Percentiles rank a stretch among this genome's conserved stretches.
These are phyloP conservation scores for Actinemys pallida DNA, from an alignment of 2,113 vertebrate species.

Conservation along the genomic window DNA sequence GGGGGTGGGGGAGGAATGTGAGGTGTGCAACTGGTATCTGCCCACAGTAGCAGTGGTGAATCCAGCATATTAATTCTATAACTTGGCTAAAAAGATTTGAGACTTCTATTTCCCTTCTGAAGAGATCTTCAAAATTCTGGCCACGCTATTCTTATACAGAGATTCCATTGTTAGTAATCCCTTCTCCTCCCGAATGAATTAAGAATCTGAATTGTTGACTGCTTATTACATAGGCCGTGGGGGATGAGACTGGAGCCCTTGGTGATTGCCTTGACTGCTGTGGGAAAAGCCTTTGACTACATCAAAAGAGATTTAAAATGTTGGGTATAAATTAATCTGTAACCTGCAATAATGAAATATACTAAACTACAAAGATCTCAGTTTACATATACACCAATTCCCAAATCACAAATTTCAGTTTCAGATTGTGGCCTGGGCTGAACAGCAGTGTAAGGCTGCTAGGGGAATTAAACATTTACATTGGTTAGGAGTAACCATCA, in stretches of 20 bases:
- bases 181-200: background rate
- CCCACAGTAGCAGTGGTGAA: background rate
- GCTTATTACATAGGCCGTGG: background rate
- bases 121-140: slow-evolving; percentile 9
- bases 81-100: background rate
- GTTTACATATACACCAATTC: background rate
- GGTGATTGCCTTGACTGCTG: background rate
- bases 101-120: background rate
- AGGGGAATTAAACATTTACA: background rate
- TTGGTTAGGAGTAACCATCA: background rate
- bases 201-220: background rate
- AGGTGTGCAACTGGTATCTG: background rate
- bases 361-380: background rate
- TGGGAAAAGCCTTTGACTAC: background rate
- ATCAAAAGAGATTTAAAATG: background rate
- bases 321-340: background rate
- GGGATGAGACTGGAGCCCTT: background rate
- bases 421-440: background rate
- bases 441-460: background rate
- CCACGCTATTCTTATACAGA: background rate
- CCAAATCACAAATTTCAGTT: background rate
- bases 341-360: background rate
- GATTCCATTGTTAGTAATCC: background rate
- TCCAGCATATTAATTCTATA: background rate
- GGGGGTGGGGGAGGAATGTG: too few relatives aligned